Evolutionary conservation across 2,797 vertebrate species (phyloP).

Genomic region (Mus spretus): DNA sequence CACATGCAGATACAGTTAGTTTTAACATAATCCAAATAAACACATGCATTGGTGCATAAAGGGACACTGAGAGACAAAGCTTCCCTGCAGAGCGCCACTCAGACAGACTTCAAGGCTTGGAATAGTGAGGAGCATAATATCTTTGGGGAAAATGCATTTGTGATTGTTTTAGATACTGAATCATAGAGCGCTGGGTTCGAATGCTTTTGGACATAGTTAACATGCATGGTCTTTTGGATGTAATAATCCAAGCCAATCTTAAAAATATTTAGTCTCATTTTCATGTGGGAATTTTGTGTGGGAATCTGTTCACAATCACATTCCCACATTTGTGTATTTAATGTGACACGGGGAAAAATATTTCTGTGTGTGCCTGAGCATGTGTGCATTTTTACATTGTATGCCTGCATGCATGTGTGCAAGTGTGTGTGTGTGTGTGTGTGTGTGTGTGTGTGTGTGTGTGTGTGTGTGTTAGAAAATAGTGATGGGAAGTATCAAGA

Average conservation of each 20-base stretch:
- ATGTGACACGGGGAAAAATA: background rate
- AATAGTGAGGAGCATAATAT: background rate
- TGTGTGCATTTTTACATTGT: background rate
- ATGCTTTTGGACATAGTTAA: background rate
- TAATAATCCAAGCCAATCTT: background rate
- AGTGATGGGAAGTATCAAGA: background rate
- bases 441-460: background rate
- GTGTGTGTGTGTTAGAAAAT: background rate
- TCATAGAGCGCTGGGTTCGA: background rate
- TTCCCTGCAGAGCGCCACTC: background rate
- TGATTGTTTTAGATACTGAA: background rate
- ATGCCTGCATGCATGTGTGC: background rate
- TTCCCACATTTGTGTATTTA: background rate
- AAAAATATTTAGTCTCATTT: slow-evolving; percentile 21
- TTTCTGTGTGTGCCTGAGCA: background rate
- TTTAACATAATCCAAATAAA: slow-evolving; percentile 79
- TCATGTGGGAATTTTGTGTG: background rate
- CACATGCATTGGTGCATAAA: slow-evolving; percentile 20
- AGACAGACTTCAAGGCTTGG: slow-evolving; percentile 3
- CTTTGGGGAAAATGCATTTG: slow-evolving; percentile 12
- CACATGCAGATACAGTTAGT: slow-evolving; percentile 78
- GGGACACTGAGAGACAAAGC: slow-evolving; percentile 59
- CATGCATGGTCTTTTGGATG: background rate
- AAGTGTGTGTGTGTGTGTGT: background rate
- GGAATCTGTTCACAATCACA: background rate